Evolutionary conservation across 2,888 invertebrate species (phyloP).

Genomic region (Drosophila neoperkinsi): DNA sequence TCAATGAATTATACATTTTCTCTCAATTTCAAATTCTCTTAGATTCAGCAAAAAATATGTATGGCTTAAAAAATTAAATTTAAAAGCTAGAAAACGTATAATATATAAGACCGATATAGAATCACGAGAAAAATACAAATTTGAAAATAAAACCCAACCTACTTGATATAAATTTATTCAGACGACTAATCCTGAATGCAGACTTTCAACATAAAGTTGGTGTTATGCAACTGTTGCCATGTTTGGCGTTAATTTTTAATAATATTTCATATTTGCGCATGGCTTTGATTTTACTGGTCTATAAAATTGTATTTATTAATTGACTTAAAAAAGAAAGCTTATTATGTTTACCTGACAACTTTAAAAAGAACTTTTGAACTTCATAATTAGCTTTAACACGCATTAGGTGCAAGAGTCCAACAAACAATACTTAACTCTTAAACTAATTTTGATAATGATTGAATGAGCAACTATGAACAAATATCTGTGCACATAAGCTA

Average conservation of each 20-base stretch:
- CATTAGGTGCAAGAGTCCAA: background rate
- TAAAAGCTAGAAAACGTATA: background rate
- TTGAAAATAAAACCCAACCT: background rate
- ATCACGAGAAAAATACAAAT: background rate
- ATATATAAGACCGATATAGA: background rate
- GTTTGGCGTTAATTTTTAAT: conserved; percentile 34
- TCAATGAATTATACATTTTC: too few relatives aligned
- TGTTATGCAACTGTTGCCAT: conserved; percentile 39
- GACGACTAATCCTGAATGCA: background rate
- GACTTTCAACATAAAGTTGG: background rate
- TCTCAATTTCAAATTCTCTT: background rate
- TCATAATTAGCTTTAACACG: conserved; percentile 10
- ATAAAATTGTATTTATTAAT: conserved; percentile 23
- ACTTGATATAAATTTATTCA: background rate
- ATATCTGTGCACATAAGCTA: conserved; percentile 10
- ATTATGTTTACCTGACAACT: background rate
- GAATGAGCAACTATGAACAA: conserved; percentile 15
- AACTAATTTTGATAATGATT: conserved; percentile 5
- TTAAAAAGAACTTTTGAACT: conserved; percentile 1
- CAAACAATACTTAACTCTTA: conserved; percentile 1
- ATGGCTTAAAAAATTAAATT: background rate
- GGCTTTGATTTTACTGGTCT: conserved; percentile 51
- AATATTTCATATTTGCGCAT: conserved; percentile 51
- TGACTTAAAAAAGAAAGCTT: conserved; percentile 19
- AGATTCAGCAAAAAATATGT: background rate